Base-by-base conservation (phyloP, 2,888 invertebrate genomes). In the Dynastes tityus region DNA sequence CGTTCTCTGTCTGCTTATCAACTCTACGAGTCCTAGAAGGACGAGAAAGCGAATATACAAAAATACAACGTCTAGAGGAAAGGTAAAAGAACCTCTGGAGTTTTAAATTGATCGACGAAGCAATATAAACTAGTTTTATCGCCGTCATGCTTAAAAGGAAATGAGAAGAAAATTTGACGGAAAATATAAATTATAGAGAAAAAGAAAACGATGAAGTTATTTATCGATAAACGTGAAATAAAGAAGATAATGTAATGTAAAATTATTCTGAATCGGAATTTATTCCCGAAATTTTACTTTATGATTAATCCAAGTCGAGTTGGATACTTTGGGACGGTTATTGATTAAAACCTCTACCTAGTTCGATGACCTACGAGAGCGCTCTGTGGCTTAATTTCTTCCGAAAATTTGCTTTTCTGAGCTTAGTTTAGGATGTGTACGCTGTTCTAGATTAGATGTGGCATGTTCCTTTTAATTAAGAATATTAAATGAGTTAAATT, bases 301-400 rank as follows among this genome's bases (percentile, higher is more conserved):
- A 63, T 13, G 27, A 4, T 9, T 29, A 11, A 32, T 63, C 29
- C 32, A 63, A 32, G 11, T 6, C 11, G 22, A 29, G 27, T 8
- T 13, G 13, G 8, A 6, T 63, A 9, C 63, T 13, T 5, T 11
- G 29, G 32, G 32, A 32, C 27, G 22, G 55, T 45, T 67, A 68
- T 68, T 68, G 68, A 68, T 68, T 68, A 49, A 29, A 68, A 27
- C 29, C 27, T 51, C 22, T 49, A 22, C 68, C 32, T 68, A 49
- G 68, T 68, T 68, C 68, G 68, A 51, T 68, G 68, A 68, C 68
- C 68, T 68, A 40, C 11, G 55, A 68, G 49, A 49, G 49, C 68
- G 51, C 49, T 49, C 29, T 29, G 4, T 5, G n/a, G 49, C 51
- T 68, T 68, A 63, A 63, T 63, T 63, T 63, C 22, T 22, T 55